Evolutionary conservation across 2,113 vertebrate species (phyloP), one percentile per base, ranked within the genome.

Genomic region (Mesitornis unicolor): DNA sequence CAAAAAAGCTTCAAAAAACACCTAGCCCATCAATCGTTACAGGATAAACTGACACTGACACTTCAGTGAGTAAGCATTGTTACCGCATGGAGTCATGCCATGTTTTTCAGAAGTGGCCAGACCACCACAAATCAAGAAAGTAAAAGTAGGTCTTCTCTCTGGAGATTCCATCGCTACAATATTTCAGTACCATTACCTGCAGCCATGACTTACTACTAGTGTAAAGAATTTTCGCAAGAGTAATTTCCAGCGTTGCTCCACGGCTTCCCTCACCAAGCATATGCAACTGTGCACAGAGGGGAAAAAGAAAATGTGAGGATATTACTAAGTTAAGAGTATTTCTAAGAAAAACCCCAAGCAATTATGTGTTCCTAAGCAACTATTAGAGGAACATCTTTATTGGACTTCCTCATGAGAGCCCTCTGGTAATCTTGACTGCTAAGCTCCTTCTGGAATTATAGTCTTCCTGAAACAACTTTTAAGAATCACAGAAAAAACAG

Each of bases 231-330:
- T 99, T 99, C 2, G 99, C 97, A 65, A 99, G 97, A 35, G 98
- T 98, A 95, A 99, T 99, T 97, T 99, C 99, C 75, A 99, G 97
- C 2, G 97, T 50, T 6, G 99, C 99, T 24, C 99, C 99, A 93
- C 99, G 98, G 93, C 98, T 99, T 82, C 99, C 99, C 38, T 99
- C 99, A 28, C 99, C 99, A 57, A 99, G 96, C 99, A 99, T 99
- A 87, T 99, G 99, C 57, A 99, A 98, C 99, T 99, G 92, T 45
- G 82, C 43, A 86, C 36, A 79, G 78, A 73, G 77, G 38, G 15
- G 20, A 47, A 65, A 47, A 31, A 47, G 4, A 73, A 38, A 87
- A 71, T 28, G 17, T 8, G 69, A 71, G 13, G 64, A 31, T 10
- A 26, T 43, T 69, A 59, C 28, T 31, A 25, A 87, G 12, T 25